phyloP scores from a whole-genome alignment of 2,113 vertebrate species.

The Cochlearius cochlearius region DNA sequence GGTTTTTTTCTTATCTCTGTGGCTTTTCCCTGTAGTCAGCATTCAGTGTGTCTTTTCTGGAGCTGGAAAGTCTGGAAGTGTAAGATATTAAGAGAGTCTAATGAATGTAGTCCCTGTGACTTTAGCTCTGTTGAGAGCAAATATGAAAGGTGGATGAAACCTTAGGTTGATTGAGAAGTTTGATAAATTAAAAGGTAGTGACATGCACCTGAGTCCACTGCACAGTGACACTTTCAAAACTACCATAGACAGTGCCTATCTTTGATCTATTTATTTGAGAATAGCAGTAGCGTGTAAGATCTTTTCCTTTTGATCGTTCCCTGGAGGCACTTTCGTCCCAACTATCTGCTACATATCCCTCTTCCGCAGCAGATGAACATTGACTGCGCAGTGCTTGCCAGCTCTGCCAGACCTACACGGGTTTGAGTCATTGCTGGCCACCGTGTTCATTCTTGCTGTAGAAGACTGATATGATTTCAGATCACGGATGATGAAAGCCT shows the following conservation, averaged over 20 bases:
- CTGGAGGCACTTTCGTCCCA: not conserved
- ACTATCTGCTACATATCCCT: not conserved
- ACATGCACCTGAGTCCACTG: not conserved
- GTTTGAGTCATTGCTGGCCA: not conserved
- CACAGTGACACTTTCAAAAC: not conserved
- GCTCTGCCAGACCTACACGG: not conserved
- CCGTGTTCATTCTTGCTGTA: not conserved
- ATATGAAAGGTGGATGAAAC: slow-evolving; percentile 6
- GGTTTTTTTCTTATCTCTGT: not conserved
- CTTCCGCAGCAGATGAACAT: not conserved
- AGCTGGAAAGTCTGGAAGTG: slow-evolving; percentile 26
- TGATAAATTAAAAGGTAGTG: slow-evolving; percentile 37
- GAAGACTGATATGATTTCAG: not conserved
- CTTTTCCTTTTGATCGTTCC: not conserved
- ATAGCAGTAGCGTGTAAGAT: not conserved
- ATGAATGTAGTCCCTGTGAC: slow-evolving; percentile 31
- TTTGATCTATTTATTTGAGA: not conserved
- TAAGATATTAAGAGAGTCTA: slow-evolving; percentile 12
- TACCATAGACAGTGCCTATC: not conserved
- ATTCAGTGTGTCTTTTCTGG: slow-evolving; percentile 25
- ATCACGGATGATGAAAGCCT: not conserved
- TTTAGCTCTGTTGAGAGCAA: slow-evolving; percentile 13
- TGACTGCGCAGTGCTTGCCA: not conserved
- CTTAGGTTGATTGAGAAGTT: slow-evolving; percentile 13
- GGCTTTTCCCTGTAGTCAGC: slow-evolving; percentile 53